Evolutionary conservation across 2,888 invertebrate species (phyloP), one percentile per base, ranked within the genome.

Genomic region (Drosophila austrosaltans): DNA sequence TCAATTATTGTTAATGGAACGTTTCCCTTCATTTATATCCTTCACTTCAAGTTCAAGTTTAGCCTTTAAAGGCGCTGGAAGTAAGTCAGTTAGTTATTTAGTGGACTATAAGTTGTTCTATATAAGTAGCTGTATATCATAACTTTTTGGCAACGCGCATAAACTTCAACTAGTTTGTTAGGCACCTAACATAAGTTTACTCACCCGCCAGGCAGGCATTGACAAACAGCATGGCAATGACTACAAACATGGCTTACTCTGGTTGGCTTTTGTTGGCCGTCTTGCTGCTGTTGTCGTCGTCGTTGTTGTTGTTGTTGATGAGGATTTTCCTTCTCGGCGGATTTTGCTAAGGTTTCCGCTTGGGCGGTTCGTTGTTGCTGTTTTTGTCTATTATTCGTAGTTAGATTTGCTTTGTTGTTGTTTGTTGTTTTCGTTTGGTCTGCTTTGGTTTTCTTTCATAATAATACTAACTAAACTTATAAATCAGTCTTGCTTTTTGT

Each of bases 151-250:
- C 12, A 25, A 8, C 3, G 25, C 25, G 48, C 48, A 48, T 48
- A 25, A 48, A 48, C 48, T 48, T 48, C 22, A 48, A 25, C 25
- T 60, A 44, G 44, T 32, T 16, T 10, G 40, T 10, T 44, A 30
- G 28, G 63, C n/a, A 20, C 22, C 36, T 39, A 39, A 57, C 39
- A 30, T 54, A 39, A 22, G 57, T 57, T 16, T 73, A 92, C 93
- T 92, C 84, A 92, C 92, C 92, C 80, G 93, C 92, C 73, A 92
- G 90, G 84, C 93, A 92, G 85, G 91, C 91, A 83, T 92, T 92
- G 69, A 91, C 89, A 80, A 91, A 85, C 76, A 92, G 85, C 75
- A 92, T 85, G 69, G 90, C 88, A 81, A 92, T 89, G 82, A 92
- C 86, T 73, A 91, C 87, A 79, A 92, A 90, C 92, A 92, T 92